Conservation (phyloP, 2,113 vertebrate genomes). For the Sardina pilchardus region DNA sequence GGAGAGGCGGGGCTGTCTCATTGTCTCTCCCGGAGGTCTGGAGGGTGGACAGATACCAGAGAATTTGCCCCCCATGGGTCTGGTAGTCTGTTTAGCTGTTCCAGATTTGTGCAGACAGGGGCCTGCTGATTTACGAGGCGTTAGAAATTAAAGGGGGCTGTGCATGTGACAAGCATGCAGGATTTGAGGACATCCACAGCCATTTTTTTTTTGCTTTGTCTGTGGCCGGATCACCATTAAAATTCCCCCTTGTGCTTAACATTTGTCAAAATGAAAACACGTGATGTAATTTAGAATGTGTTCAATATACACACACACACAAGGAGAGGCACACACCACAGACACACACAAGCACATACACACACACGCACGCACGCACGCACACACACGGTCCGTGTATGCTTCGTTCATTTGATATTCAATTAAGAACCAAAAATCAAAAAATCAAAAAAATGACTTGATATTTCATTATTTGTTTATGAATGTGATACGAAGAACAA, state of each 20-base stretch:
- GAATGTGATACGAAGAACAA: no score
- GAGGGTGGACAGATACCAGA: slow-evolving; percentile 53
- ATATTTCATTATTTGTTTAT: no score
- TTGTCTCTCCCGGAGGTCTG: slow-evolving; percentile 49
- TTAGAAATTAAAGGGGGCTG: slow-evolving; percentile 4
- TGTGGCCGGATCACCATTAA: slow-evolving; percentile 17
- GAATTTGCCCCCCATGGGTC: slow-evolving; percentile 51
- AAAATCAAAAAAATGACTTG: no score
- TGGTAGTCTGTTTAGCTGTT: slow-evolving; percentile 57
- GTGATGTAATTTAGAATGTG: slow-evolving; percentile 16
- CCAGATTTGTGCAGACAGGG: slow-evolving; percentile 51
- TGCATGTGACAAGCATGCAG: slow-evolving; percentile 9
- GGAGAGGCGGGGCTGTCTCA: slow-evolving; percentile 21
- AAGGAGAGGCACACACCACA: neutral
- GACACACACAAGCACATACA: neutral
- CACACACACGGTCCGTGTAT: no score
- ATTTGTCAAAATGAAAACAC: slow-evolving; percentile 19
- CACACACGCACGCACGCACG: neutral
- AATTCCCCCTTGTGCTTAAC: slow-evolving; percentile 1
- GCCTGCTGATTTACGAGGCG: slow-evolving; percentile 12
- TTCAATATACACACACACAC: neutral
- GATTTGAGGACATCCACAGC: slow-evolving; percentile 13
- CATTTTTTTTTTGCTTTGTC: slow-evolving; percentile 16
- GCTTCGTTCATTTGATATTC: no score
- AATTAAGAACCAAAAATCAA: no score